Percentiles rank a stretch among this genome's conserved stretches.
Conservation (phyloP, 2,888 invertebrate genomes). For the Tetrapedia diversipes region DNA sequence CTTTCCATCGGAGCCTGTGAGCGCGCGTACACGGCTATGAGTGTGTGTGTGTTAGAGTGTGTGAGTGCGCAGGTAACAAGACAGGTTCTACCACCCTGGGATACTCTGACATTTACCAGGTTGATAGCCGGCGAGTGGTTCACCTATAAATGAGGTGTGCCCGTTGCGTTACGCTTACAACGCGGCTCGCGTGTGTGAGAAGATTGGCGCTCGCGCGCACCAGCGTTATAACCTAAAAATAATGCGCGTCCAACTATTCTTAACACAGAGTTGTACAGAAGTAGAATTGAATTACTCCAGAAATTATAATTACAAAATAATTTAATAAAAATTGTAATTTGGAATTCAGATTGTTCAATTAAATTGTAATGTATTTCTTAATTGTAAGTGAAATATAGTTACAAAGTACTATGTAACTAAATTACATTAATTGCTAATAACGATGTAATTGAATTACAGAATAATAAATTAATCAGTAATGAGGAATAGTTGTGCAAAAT, state of each 20-base stretch:
- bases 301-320: too few species aligned
- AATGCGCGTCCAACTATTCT: conserved; percentile 17
- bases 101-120: conserved; percentile 80
- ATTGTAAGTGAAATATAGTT: too few species aligned
- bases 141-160: conserved; percentile 74
- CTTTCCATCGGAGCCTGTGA: conserved; percentile 40
- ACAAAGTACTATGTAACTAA: too few species aligned
- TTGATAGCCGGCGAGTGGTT: conserved; percentile 78
- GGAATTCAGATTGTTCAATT: too few species aligned
- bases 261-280: neutral
- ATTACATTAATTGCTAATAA: too few species aligned
- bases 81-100: conserved; percentile 69
- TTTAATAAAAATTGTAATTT: too few species aligned
- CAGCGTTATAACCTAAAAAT: conserved; percentile 30
- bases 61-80: conserved; percentile 43
- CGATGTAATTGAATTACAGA: too few species aligned
- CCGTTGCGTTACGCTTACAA: conserved; percentile 55
- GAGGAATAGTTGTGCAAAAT: too few species aligned
- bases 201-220: conserved; percentile 27
- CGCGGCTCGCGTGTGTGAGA: neutral
- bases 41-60: neutral
- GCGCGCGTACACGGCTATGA: neutral
- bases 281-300: too few species aligned
- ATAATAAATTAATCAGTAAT: too few species aligned
- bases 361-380: too few species aligned